Base-by-base conservation (phyloP, 2,888 invertebrate species). In the Agrotis segetum region DNA sequence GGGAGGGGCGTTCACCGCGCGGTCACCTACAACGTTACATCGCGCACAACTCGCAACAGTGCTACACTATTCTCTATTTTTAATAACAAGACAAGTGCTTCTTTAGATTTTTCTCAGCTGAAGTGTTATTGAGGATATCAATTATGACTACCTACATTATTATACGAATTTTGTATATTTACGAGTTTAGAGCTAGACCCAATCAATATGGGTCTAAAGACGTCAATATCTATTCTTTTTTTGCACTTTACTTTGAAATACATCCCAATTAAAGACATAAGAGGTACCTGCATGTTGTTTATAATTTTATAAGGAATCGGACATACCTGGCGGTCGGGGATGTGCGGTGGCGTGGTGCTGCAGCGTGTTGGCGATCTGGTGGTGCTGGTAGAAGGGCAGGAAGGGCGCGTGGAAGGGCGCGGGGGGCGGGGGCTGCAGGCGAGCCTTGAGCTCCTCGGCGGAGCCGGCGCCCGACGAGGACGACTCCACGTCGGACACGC, bases 401-500 rank as follows among this genome's bases (percentile, higher is more conserved):
- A 97, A 97, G 76, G 96, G 96, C 76, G 96, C 86, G 89, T 95
- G 95, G 93, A 96, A 97, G 77, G 96, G 94, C 82, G 95, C 91
- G 14, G 95, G 94, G 64, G 96, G 96, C 79, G 97, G 97, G 72
- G 98, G 98, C 93, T 98, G 98, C 86, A 99, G 97, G 84, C 99
- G 97, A 71, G 98, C 98, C 96, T 99, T 99, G 90, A 98, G 96
- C 95, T 99, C 98, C 93, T 99, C 98, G 75, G 97, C 97, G 29
- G 97, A 97, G 68, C 97, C 97, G 11, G 97, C 98, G 78, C 98
- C 97, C 56, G 97, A 97, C 87, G 98, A 99, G 82, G 99, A 99
- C 86, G 99, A 99, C 96, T 99, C 99, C 88, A 99, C 99, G 95
- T 99, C 99, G 73, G 99, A 99, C 66, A 99, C 99, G 79, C 99